Percentiles rank a stretch among this genome's conserved stretches.
Conservation (phyloP, 1,140 invertebrate genomes). For the Saccostrea echinata region DNA sequence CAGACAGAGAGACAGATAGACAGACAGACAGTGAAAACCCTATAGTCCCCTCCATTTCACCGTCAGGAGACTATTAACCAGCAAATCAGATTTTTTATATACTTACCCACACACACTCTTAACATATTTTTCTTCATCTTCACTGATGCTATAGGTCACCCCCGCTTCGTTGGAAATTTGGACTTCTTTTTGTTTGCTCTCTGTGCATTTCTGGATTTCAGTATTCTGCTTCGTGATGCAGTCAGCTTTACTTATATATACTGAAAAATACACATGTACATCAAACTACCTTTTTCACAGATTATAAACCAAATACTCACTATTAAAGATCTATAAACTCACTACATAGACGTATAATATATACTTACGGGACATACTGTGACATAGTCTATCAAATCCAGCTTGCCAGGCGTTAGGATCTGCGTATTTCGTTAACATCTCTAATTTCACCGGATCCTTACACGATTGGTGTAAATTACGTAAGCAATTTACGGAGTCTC, state of each 20-base stretch:
- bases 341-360: too few species aligned
- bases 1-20: too few species aligned
- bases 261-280: background rate
- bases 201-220: background rate
- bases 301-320: too few species aligned
- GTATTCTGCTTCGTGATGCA: background rate
- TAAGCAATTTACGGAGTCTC: background rate
- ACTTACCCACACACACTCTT: background rate
- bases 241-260: background rate
- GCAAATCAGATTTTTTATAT: background rate
- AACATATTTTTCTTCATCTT: background rate
- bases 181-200: background rate
- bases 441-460: background rate
- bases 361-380: background rate
- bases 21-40: too few species aligned
- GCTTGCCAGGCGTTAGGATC: background rate
- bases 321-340: too few species aligned
- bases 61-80: too few species aligned
- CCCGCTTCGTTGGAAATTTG: background rate
- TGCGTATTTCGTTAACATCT: conserved; percentile 1
- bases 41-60: too few species aligned
- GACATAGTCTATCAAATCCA: conserved; percentile 14
- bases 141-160: background rate
- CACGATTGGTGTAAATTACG: background rate
- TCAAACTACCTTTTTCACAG: too few species aligned